These are phyloP conservation scores for Leptatherina wallacei DNA, from an alignment of 2,797 vertebrate species.

Conservation along the genomic window DNA sequence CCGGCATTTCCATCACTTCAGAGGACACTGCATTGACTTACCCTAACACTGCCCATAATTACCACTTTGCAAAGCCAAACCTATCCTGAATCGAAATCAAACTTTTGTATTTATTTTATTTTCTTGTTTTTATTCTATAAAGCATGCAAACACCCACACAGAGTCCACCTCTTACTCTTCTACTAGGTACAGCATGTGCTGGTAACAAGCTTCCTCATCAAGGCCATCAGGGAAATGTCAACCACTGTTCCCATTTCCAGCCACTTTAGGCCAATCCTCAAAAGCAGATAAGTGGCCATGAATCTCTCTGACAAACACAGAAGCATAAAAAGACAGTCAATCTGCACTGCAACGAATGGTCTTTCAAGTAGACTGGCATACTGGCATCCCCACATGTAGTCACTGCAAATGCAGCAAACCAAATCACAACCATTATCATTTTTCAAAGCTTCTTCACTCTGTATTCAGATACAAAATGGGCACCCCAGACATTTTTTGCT, in stretches of 20 bases:
- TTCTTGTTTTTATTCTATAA: not conserved
- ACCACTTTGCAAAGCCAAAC: not conserved
- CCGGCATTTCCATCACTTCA: constrained; percentile 5
- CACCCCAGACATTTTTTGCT: no score
- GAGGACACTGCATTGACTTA: not conserved
- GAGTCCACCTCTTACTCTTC: constrained; percentile 1
- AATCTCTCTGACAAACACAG: not conserved
- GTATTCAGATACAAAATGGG: not conserved
- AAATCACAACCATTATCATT: not conserved
- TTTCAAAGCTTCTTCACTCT: not conserved
- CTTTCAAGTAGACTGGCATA: not conserved
- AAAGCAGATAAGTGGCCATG: not conserved
- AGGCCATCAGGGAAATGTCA: constrained; percentile 21
- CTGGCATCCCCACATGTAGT: not conserved
- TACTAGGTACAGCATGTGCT: constrained; percentile 10
- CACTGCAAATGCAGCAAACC: not conserved
- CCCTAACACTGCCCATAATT: not conserved
- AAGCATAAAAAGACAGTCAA: not conserved
- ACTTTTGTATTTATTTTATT: not conserved
- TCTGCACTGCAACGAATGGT: constrained; percentile 1
- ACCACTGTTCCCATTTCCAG: constrained; percentile 30
- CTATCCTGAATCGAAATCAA: not conserved
- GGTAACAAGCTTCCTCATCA: constrained; percentile 24
- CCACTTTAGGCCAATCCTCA: constrained; percentile 10
- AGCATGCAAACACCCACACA: not conserved